Evolutionary conservation across 23 tunicate genomes (phyloP), one percentile per base, ranked within the genome.

Genomic region (Diplosoma virens): DNA sequence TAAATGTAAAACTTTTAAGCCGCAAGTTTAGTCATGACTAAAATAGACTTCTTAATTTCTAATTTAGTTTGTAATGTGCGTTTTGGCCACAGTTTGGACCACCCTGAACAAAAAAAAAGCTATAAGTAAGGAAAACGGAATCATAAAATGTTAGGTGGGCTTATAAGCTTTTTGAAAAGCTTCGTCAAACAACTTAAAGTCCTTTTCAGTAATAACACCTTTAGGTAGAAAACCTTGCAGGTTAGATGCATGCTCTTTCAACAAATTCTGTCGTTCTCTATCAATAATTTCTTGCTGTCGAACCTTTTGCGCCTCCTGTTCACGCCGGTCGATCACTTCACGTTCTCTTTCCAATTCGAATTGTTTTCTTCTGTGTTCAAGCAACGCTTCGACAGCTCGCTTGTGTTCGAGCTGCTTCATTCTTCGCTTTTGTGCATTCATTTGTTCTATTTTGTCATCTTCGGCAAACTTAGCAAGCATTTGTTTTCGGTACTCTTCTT

Each of bases 391-490:
- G 2, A 93, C 98, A 3, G 98, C 98, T 32, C 93, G 46, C 68
- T 93, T 86, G 30, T 93, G 98, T 33, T 93, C 88, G 32, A 86
- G 81, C 59, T 93, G 98, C 67, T 85, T 86, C 98, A 93, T 93
- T 50, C 98, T 81, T 34, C 98, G 75, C 54, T 93, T 93, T 76
- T 93, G 87, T 22, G 81, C 87, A 37, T 93, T 93, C 93, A 93
- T 86, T 58, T 93, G 98, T 67, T 93, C 98, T 6, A 93, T 71
- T 5, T 84, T 79, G 71, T 93, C 98, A 53, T 93, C 98, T 33
- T 93, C 98, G 3, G 98, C 98, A 70, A 93, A 93, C 48, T 93
- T 93, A 25, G 84, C 98, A 54, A 93, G 59, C 98, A 93, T 93
- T 67, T 86, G 93, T 63, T 76, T 47, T 71, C 98, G 67, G 48